Base-by-base conservation (phyloP, 2,113 vertebrate genomes). In the Puffinus mauretanicus region DNA sequence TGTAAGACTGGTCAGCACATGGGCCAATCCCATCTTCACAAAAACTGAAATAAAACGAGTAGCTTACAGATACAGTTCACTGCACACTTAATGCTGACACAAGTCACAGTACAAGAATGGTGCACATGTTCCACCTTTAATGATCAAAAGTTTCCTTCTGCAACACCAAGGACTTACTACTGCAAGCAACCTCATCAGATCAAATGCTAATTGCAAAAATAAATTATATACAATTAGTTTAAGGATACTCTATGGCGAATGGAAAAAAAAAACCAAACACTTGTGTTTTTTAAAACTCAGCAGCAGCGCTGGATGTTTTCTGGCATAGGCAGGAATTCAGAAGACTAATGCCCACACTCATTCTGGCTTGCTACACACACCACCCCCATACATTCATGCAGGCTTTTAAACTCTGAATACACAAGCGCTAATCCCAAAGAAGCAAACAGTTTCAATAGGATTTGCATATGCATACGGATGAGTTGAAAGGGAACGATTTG, bases 401-500 rank as follows among this genome's bases (percentile, higher is more conserved):
- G 36, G 51, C 72, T 89, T 91, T 94, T 34, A 55, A 49, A 62
- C 80, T 40, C 69, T 49, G 34, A 75, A 65, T 30, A 54, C 86
- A 66, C 14, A 36, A 26, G 34, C 13, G 77, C 73, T 85, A 81
- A 91, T 92, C 77, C 81, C 26, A 51, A 70, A 57, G 25, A 6
- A 87, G 84, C 81, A 84, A 84, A 76, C 42, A 55, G 87, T 14
- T 72, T 54, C 94, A 58, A 85, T 25, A 65, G 66, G 81, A 96
- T 95, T 94, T 97, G 97, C 89, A 95, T 93, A 95, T 94, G 80
- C 92, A 92, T 17, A 26, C 1, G 16, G 76, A 82, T 96, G 64
- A 94, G 78, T 29, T 90, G 70, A 82, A 94, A 94, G 77, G 73
- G 70, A 76, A 5, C 13, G 4, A 94, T 93, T 67, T 91, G 93